These are phyloP conservation scores for Champsocephalus esox DNA, from an alignment of 2,797 vertebrate genomes.

Conservation along the genomic window DNA sequence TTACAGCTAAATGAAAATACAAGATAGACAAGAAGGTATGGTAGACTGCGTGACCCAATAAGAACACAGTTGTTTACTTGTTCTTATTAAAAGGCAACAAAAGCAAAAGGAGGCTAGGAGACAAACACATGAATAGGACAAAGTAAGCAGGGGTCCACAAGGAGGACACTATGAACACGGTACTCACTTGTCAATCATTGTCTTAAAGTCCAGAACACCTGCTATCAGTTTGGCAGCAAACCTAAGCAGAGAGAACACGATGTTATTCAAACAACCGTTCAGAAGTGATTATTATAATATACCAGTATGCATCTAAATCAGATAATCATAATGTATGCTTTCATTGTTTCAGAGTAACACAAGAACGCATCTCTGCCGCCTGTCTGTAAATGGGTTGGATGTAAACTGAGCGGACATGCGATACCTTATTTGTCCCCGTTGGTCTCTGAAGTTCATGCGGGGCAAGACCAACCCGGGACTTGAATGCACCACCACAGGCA, in stretches of 20 bases:
- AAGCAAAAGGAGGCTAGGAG: not conserved
- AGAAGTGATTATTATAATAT: not conserved
- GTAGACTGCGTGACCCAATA: not conserved
- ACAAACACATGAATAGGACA: not conserved
- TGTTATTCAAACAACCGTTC: not conserved
- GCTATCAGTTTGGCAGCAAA: constrained; percentile 95
- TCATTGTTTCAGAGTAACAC: too few species aligned
- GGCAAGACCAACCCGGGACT: constrained; percentile 93
- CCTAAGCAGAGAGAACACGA: constrained; percentile 71
- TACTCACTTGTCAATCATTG: constrained; percentile 97
- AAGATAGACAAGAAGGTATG: not conserved
- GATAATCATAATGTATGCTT: too few species aligned
- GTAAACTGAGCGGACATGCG: not conserved
- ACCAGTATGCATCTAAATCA: not conserved
- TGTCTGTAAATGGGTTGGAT: too few species aligned
- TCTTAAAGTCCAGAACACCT: constrained; percentile 95
- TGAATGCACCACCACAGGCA: constrained; percentile 94
- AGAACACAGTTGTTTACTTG: not conserved
- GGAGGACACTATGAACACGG: not conserved
- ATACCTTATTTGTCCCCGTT: constrained; percentile 92
- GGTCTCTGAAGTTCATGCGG: constrained; percentile 90
- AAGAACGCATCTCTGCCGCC: not conserved
- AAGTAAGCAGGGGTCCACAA: too few species aligned
- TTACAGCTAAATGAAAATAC: too few species aligned
- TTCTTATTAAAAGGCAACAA: not conserved